phyloP scores from a whole-genome alignment of 2,113 vertebrate species.

The Atractosteus spatula region DNA sequence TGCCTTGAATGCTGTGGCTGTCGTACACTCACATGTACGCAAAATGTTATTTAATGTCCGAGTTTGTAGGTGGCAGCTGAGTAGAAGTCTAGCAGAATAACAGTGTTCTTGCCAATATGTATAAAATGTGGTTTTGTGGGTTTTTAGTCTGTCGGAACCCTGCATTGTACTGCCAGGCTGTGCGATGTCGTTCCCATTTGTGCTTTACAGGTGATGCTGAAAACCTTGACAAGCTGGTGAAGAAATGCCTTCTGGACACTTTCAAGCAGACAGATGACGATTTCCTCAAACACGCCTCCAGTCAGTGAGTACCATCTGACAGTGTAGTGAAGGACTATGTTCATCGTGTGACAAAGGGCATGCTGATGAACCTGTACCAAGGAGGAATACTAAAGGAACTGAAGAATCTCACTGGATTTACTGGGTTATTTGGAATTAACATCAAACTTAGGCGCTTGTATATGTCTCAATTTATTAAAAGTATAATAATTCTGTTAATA shows the following conservation, averaged over 20 bases:
- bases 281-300: conserved; percentile 92
- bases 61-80: neutral
- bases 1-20: no score
- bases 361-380: no score
- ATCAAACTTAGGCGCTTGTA: no score
- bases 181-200: neutral
- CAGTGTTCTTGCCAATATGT: neutral
- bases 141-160: neutral
- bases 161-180: no score
- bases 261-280: conserved; percentile 94
- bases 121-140: neutral
- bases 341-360: no score
- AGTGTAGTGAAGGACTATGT: no score
- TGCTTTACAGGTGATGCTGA: conserved; percentile 70
- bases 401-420: no score
- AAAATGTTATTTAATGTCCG: neutral
- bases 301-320: conserved; percentile 77
- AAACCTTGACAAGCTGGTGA: conserved; percentile 85
- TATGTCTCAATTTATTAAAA: no score
- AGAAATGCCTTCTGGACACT: conserved; percentile 85
- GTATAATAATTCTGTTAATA: no score
- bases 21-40: no score
- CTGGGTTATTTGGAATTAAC: no score
- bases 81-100: neutral
- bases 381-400: no score